Evolutionary conservation across 2,113 vertebrate genomes (phyloP).

Genomic region (Ellobius talpinus): DNA sequence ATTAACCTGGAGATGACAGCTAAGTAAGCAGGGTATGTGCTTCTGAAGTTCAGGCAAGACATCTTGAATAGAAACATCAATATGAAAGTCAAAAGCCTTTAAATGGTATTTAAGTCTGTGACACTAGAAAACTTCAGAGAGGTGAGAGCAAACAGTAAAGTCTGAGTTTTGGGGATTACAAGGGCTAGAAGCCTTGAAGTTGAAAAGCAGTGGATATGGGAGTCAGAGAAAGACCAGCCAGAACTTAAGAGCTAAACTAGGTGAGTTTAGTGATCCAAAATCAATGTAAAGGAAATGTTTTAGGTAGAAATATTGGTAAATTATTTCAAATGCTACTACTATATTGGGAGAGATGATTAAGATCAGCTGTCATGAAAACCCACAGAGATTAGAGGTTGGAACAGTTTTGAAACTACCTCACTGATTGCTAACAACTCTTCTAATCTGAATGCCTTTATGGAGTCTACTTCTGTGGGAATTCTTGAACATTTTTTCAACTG

Average conservation of each 20-base stretch:
- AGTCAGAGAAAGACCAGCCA: conserved; percentile 12
- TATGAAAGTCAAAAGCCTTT: neutral
- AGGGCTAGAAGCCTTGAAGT: neutral
- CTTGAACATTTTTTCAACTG: neutral
- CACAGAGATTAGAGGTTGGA: neutral
- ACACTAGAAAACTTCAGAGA: neutral
- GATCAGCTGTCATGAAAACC: neutral
- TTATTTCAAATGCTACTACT: conserved; percentile 11
- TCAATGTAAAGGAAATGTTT: conserved; percentile 24
- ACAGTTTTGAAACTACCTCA: conserved; percentile 25
- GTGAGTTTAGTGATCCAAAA: neutral
- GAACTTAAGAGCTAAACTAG: conserved; percentile 23
- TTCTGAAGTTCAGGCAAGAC: conserved; percentile 24
- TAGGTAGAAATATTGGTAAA: conserved; percentile 32
- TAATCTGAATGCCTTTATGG: neutral
- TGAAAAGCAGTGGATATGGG: neutral
- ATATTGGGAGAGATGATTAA: conserved; percentile 7
- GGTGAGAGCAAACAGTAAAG: conserved; percentile 10
- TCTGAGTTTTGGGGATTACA: neutral
- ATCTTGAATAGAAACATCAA: conserved; percentile 34
- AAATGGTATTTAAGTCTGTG: neutral
- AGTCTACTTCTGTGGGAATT: neutral
- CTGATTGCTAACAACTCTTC: conserved; percentile 32
- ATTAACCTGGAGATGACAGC: neutral
- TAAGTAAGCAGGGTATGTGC: neutral